Evolutionary conservation across 1,140 invertebrate species (phyloP), one percentile per base, ranked within the genome.

Genomic region (Octopus bimaculoides): DNA sequence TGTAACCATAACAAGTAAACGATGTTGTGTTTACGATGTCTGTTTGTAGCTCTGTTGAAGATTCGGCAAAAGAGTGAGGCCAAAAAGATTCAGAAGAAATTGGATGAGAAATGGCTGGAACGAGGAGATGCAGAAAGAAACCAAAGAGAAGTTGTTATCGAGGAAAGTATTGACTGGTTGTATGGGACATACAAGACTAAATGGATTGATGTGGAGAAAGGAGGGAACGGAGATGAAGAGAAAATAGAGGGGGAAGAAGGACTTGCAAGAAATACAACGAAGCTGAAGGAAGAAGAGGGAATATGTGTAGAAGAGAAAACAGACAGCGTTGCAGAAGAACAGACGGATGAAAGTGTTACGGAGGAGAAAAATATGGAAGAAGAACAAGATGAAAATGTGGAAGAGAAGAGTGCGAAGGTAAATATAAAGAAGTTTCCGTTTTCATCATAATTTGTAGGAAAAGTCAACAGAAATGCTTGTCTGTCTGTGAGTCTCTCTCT

Each of bases 161-260:
- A 81, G 12, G 86, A 86, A 0, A 84, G 85, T 73, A 84, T 90
- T 5, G 88, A 89, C 73, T 90, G 88, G 89, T 80, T 89, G 55
- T 85, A 84, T 54, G 86, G 84, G 4, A 84, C 83, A 14, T 87
- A 87, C 78, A 78, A 85, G 83, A 84, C 82, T 80, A 52, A 84
- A 83, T 69, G 83, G 79, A n/a, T 84, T 82, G 52, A 41, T 71
- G 52, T 8, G 79, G 77, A 53, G 66, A 54, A 76, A 75, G 66
- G 54, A 77, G 79, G 5, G n/a, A 77, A 17, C 17, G 54, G 41
- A 54, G 78, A 66, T 76, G 73, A 75, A 77, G 54, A 9, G 61
- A n/a, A 12, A 71, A 71, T 4, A 54, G n/a, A 26, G 79, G 73
- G 9, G 10, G 26, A 54, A 75, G 52, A 52, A 75, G 52, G 52